phyloP scores from a whole-genome alignment of 1,140 invertebrate species.

The Ceratoteleas bidentatus region DNA sequence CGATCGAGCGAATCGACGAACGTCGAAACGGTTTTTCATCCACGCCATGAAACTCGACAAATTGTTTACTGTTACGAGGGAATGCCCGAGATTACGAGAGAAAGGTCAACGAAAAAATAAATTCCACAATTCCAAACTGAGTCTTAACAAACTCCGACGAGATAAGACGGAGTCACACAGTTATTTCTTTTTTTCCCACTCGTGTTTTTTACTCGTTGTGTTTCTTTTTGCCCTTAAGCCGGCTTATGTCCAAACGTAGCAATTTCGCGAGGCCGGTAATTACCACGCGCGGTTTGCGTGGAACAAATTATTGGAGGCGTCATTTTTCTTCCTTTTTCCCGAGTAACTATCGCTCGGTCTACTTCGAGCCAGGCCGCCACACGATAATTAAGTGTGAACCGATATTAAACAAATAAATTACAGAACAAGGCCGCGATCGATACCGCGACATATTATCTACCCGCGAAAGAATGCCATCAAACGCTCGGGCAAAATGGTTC shows the following conservation, averaged over 20 bases:
- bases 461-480: neutral
- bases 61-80: too few species aligned
- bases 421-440: neutral
- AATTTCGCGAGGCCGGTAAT: slow-evolving; percentile 62
- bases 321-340: slow-evolving; percentile 45
- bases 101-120: too few species aligned
- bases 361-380: slow-evolving; percentile 16
- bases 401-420: slow-evolving; percentile 30
- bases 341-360: slow-evolving; percentile 24
- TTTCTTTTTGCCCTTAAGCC: slow-evolving; percentile 50
- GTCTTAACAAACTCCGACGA: slow-evolving; percentile 14
- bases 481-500: neutral
- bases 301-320: slow-evolving; percentile 66
- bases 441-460: neutral
- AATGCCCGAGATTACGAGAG: too few species aligned
- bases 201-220: slow-evolving; percentile 35
- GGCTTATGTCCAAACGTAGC: slow-evolving; percentile 56
- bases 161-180: slow-evolving; percentile 42
- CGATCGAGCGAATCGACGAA: too few species aligned
- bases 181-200: slow-evolving; percentile 37
- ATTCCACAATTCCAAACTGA: too few species aligned
- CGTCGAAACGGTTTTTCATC: too few species aligned
- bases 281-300: slow-evolving; percentile 58
- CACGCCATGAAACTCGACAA: too few species aligned
- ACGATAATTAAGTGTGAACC: slow-evolving; percentile 46